These are phyloP conservation scores for Gisinianus flammeolus DNA, from an alignment of 2,888 invertebrate genomes.

Conservation along the genomic window DNA sequence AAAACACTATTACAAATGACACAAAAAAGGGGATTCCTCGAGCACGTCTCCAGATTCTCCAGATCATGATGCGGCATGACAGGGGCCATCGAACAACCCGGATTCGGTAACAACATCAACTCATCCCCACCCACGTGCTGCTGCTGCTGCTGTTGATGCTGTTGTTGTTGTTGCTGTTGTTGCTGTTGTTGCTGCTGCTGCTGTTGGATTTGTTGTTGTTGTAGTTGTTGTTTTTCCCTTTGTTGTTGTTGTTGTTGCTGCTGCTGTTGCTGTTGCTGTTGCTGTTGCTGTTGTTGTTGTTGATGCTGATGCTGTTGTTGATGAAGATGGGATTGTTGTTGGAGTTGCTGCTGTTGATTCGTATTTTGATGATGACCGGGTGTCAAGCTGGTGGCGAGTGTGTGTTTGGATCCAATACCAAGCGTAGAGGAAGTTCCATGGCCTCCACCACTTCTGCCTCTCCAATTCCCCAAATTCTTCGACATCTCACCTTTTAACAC, in stretches of 20 bases:
- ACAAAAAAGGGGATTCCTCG: slow-evolving; percentile 70
- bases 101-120: slow-evolving; percentile 2
- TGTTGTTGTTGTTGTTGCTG: background rate
- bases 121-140: background rate
- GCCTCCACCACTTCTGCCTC: too few species aligned
- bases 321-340: background rate
- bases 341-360: background rate
- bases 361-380: too few species aligned
- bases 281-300: too few species aligned
- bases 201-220: background rate
- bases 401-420: too few species aligned
- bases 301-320: background rate
- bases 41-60: slow-evolving; percentile 58
- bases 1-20: slow-evolving; percentile 73
- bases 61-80: slow-evolving; percentile 55
- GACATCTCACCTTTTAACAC: too few species aligned
- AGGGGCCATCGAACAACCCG: background rate
- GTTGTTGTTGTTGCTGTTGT: background rate
- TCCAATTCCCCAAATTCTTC: too few species aligned
- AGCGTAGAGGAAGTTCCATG: too few species aligned
- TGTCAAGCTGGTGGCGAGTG: too few species aligned
- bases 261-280: background rate
- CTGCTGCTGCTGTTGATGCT: background rate
- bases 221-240: background rate
- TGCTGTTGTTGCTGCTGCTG: background rate